phyloP scores from a whole-genome alignment of 2,113 vertebrate species.

The Pterophyllum scalare region DNA sequence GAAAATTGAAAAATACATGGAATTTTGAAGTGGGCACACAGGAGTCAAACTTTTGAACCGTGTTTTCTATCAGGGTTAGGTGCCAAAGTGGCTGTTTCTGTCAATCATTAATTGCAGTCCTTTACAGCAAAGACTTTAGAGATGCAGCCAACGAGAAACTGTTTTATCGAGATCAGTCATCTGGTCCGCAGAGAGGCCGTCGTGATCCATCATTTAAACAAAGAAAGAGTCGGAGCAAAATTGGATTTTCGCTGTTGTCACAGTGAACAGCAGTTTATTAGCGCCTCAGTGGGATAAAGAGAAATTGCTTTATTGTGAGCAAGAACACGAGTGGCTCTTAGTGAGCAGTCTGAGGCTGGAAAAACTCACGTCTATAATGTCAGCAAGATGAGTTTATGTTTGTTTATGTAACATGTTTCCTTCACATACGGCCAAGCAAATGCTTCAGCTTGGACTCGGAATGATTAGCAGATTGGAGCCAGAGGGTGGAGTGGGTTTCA shows the following conservation, averaged over 20 bases:
- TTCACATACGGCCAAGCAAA: background rate
- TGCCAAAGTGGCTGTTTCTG: conserved; percentile 43
- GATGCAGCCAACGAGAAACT: conserved; percentile 20
- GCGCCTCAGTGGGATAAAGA: background rate
- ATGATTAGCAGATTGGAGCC: background rate
- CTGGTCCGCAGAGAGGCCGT: conserved; percentile 29
- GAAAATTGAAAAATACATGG: conserved; percentile 65
- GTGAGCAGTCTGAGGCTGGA: background rate
- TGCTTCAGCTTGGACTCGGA: background rate
- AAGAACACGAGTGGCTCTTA: background rate
- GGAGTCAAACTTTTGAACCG: conserved; percentile 36
- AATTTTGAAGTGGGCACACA: conserved; percentile 40
- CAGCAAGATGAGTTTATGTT: background rate
- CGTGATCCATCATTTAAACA: conserved; percentile 9
- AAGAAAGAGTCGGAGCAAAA: background rate
- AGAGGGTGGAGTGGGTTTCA: background rate
- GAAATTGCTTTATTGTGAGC: background rate
- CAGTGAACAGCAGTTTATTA: background rate
- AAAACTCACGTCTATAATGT: background rate
- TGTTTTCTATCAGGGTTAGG: conserved; percentile 37
- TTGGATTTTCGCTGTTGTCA: conserved; percentile 16
- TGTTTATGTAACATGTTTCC: background rate
- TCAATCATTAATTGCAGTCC: conserved; percentile 42
- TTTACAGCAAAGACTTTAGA: conserved; percentile 13
- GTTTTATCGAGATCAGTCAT: conserved; percentile 40